These are phyloP conservation scores for Propithecus deckenii DNA, from an alignment of 2,797 vertebrate genomes.

Conservation along the genomic window DNA sequence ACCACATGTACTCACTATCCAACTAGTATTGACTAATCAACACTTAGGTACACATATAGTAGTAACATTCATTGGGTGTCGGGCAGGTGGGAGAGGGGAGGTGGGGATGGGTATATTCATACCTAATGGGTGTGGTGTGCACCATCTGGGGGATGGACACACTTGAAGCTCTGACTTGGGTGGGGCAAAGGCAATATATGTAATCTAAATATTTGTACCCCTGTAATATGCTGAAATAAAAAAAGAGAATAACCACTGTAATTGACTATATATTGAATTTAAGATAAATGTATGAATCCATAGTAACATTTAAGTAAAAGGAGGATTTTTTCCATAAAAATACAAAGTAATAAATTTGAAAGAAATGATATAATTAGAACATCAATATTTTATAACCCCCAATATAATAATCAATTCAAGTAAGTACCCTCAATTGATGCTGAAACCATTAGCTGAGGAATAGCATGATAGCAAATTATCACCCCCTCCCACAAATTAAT, in stretches of 20 bases:
- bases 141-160: too few relatives aligned
- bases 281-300: slow-evolving; percentile 13
- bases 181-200: too few relatives aligned
- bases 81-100: too few relatives aligned
- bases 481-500: neutral
- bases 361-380: neutral
- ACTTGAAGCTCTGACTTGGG: too few relatives aligned
- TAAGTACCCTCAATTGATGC: neutral
- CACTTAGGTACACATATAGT: too few relatives aligned
- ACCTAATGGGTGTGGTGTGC: too few relatives aligned
- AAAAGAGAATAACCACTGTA: neutral
- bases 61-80: too few relatives aligned
- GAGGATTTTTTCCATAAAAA: neutral
- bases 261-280: neutral
- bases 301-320: slow-evolving; percentile 12
- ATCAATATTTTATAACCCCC: neutral
- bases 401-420: neutral
- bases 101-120: too few relatives aligned
- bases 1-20: too few relatives aligned
- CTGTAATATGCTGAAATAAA: too few relatives aligned
- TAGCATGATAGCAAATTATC: neutral
- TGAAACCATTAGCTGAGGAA: neutral
- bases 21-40: too few relatives aligned
- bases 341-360: neutral
- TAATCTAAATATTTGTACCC: too few relatives aligned